Base-by-base conservation (phyloP, 1,140 invertebrate genomes). In the Magallana ariakensis region DNA sequence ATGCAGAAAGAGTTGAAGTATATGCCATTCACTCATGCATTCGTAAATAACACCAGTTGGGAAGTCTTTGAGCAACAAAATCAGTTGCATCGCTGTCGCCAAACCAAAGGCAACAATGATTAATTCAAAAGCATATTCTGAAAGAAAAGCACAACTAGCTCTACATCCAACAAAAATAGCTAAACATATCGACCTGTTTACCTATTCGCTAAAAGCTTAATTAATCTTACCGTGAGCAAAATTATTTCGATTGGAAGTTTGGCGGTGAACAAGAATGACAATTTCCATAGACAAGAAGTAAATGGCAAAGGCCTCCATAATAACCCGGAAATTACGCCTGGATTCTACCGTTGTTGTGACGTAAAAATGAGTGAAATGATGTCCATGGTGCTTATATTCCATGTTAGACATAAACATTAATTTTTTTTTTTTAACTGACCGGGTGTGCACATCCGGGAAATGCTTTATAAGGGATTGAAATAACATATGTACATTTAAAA, bases 261-360 rank as follows among this genome's bases (percentile, higher is more conserved):
- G 66, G 22, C 66, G 66, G 66, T 75, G 19, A 1, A 26, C 33
- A 75, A 75, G 66, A 22, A 75, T 75, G 66, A 75, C 66, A 75
- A 75, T 75, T 26, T 75, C 66, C 66, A 75, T 22, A 33, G 66
- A 75, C 66, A 75, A 75, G 33, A 22, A 75, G 22, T 75, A 75
- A 2, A 75, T 13, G 13, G 66, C 33, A 13, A 75, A 75, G 15
- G 66, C 66, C 26, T 75, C 66, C 66, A 75, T 75, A 13, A 75
- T 75, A 26, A 75, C 33, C 15, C 66, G 22, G 11, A 75, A 75
- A 33, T 75, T 75, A 11, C 66, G 66, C 15, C 66, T 75, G 22
- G 66, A 75, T 22, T 75, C 19, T 75, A 75, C 66, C 19, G 66
- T 75, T 8, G 66, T 75, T 2, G 66, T 75, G 66, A 75, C 66